Base-by-base conservation (phyloP, 2,888 invertebrate species). In the Gisinianus flammeolus region DNA sequence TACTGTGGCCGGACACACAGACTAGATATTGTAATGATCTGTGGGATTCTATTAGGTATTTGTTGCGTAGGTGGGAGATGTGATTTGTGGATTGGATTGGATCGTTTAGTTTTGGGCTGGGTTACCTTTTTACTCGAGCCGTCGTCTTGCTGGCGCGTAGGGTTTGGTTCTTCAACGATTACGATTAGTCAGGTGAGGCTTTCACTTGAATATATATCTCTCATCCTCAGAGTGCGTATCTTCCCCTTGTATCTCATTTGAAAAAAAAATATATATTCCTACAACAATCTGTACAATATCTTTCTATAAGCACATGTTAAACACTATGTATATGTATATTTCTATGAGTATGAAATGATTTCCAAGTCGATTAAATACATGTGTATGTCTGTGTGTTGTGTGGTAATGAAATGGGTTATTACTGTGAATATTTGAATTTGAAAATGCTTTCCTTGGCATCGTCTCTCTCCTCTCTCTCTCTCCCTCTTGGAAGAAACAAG, bases 51-150 rank as follows among this genome's bases (percentile, higher is more conserved):
- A 70, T 70, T 52, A 70, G 70, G 70, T 70, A 70, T 70, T 70
- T 62, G 62, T 70, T 70, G 70, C 54, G 70, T 70, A 70, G 70
- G 70, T 70, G 70, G 62, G 69, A 70, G 54, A 54, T 52, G 70
- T 70, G 70, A 70, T 70, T 70, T 70, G 70, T 70, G 44, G 54
- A 70, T 70, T 54, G 70, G 52, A 70, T 70, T 52, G 70, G 70
- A 70, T 70, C 70, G 54, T 70, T 69, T 44, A n/a, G 54, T 54
- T n/a, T 68, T 70, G 70, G 70, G 70, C 70, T 70, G 70, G 70
- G 70, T 70, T 54, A 22, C 44, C 31, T 69, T 54, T 28, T 52
- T 10, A 30, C 19, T 31, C 66, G 30, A 5, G 70, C 19, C 24
- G 26, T 70, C 70, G 70, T 70, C 54, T 70, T 54, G 54, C 54